Base-by-base conservation (phyloP, 2,888 invertebrate genomes). In the Mongoloraphidia duomilia region DNA sequence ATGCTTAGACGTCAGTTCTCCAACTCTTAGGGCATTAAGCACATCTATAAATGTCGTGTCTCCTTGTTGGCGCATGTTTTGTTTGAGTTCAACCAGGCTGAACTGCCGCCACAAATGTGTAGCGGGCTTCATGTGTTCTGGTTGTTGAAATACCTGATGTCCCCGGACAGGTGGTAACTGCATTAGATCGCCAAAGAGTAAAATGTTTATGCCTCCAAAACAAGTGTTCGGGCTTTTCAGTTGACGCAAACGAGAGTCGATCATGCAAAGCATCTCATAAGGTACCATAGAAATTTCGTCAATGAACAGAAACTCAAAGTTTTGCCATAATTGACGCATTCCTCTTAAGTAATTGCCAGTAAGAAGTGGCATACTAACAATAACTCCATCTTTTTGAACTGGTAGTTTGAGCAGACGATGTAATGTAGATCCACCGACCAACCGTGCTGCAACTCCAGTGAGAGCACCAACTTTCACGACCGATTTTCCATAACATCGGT, bases 361-460 rank as follows among this genome's bases (percentile, higher is more conserved):
- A 33, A 58, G 52, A 13, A 50, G 51, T 46, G 37, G 50, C 57
- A 59, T 56, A 35, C 42, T 37, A 3, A 50, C 49, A 1, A 56
- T 49, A 34, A 37, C 51, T 11, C 58, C 52, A 49, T 60, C 60
- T 50, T 62, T 58, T 9, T 60, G 57, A 51, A 62, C 59, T 0
- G 56, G 56, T 1, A 60, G 48, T 12, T 43, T 54, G 44, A 58
- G 58, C 36, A 54, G 40, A 49, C 50, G 35, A 45, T 58, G 56
- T 40, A 57, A 26, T 12, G 56, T 56, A 6, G 17, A 17, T 33
- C 54, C 57, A 48, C 46, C 47, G 2, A 60, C 51, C 39, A 60
- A 53, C 10, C 56, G 46, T 8, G 61, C 60, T 51, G 61, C 61
- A 39, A 62, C 62, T 10, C 59, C 61, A 40, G 60, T 61, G 2